Conservation (phyloP, 37 sponge, comb jelly and placozoan genomes). For the Tethya wilhelma region DNA sequence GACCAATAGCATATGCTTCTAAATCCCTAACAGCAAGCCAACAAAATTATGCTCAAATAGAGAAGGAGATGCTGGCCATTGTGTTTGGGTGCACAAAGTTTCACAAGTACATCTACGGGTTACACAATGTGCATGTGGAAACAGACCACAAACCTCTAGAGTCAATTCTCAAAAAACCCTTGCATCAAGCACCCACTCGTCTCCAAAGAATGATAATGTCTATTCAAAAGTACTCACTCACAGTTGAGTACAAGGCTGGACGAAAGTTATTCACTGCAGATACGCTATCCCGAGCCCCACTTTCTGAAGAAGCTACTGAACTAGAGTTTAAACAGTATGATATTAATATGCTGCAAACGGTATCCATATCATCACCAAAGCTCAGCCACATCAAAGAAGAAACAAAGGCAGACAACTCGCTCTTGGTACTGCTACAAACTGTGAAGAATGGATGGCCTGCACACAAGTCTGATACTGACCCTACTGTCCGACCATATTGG, state of each 20-base stretch:
- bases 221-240: constrained; percentile 23
- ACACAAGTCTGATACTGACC: background rate
- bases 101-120: constrained; percentile 33
- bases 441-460: constrained; percentile 22
- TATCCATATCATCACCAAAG: too few relatives aligned
- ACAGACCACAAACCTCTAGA: constrained; percentile 54
- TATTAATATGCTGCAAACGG: background rate
- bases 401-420: constrained; percentile 7
- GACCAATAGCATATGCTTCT: constrained; percentile 15
- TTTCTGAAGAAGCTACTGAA: background rate
- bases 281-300: constrained; percentile 1
- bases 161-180: constrained; percentile 14
- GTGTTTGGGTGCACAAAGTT: constrained; percentile 33
- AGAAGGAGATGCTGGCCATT: constrained; percentile 23
- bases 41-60: constrained; percentile 19
- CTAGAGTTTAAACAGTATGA: background rate
- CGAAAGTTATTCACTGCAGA: constrained; percentile 9
- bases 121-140: constrained; percentile 15
- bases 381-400: too few relatives aligned
- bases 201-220: constrained; percentile 41
- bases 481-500: background rate
- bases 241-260: constrained; percentile 16
- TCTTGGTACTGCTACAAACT: background rate
- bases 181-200: constrained; percentile 30
- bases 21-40: constrained; percentile 19